Percentiles rank a stretch among this genome's conserved stretches.
phyloP scores from a whole-genome alignment of 2,888 invertebrate species.

The Ellobium chinense region DNA sequence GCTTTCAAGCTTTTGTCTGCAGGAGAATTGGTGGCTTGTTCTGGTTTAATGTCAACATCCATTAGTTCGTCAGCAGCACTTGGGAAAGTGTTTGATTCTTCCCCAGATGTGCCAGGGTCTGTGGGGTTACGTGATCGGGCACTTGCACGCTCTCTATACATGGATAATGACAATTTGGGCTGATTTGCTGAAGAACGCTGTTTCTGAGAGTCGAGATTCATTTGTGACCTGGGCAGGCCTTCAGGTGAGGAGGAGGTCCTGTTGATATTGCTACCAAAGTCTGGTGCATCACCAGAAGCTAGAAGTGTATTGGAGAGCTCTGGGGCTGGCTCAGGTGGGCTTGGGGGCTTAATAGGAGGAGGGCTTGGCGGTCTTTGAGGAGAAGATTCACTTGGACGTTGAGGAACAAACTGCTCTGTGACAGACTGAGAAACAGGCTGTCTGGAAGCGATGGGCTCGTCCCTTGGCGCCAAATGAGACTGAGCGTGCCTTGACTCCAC shows the following conservation, averaged over 20 bases:
- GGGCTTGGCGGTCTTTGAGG: conserved; percentile 16
- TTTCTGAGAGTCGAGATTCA: neutral
- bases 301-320: neutral
- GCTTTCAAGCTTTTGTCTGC: neutral
- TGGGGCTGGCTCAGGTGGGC: neutral
- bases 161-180: conserved; percentile 30
- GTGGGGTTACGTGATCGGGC: conserved; percentile 8
- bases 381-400: neutral
- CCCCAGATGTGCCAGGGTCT: neutral
- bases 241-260: conserved; percentile 9
- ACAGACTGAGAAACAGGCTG: neutral
- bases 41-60: neutral
- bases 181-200: neutral
- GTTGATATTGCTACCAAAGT: neutral
- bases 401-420: neutral
- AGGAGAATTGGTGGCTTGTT: conserved; percentile 7
- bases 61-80: neutral
- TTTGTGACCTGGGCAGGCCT: neutral
- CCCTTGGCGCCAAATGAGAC: neutral
- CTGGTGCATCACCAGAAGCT: conserved; percentile 7
- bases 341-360: neutral
- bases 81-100: neutral
- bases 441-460: neutral
- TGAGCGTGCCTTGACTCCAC: neutral
- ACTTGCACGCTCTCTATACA: conserved; percentile 34